Evolutionary conservation across 2,888 invertebrate genomes (phyloP).

Genomic region (Cryptus viduatorius): DNA sequence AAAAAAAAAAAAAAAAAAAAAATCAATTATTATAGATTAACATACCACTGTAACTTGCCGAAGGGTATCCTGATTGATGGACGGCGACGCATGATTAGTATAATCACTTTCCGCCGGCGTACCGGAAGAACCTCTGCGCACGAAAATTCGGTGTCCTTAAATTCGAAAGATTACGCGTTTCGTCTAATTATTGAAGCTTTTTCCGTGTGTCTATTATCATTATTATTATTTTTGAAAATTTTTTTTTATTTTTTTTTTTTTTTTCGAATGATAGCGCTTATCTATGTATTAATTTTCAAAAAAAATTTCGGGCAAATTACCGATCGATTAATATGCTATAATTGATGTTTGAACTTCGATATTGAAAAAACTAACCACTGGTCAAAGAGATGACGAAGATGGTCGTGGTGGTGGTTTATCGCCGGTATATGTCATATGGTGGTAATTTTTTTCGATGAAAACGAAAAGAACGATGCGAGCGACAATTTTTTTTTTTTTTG

Average conservation of each 20-base stretch:
- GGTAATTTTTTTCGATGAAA: slow-evolving; percentile 31
- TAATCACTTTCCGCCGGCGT: slow-evolving; percentile 26
- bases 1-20: not conserved
- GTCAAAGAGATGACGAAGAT: slow-evolving; percentile 43
- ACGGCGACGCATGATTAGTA: slow-evolving; percentile 39
- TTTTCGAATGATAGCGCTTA: not conserved
- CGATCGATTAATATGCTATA: not conserved
- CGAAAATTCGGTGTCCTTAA: slow-evolving; percentile 47
- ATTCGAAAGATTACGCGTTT: slow-evolving; percentile 46
- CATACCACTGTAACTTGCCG: slow-evolving; percentile 78
- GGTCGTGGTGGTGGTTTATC: slow-evolving; percentile 48
- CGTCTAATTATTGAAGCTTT: slow-evolving; percentile 28
- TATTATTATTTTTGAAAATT: slow-evolving; percentile 8
- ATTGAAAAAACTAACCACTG: slow-evolving; percentile 24
- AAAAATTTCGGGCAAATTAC: not conserved
- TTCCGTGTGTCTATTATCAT: slow-evolving; percentile 2
- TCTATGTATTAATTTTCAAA: not conserved
- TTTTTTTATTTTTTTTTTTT: slow-evolving; percentile 5
- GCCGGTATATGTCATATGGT: slow-evolving; percentile 12
- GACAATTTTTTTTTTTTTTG: slow-evolving; percentile 48
- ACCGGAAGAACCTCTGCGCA: not conserved
- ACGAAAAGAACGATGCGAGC: slow-evolving; percentile 51
- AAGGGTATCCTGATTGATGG: slow-evolving; percentile 71
- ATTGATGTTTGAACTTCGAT: not conserved
- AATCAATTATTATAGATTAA: not conserved